Evolutionary conservation across 2,888 invertebrate species (phyloP).

Genomic region (Conus canariensis): DNA sequence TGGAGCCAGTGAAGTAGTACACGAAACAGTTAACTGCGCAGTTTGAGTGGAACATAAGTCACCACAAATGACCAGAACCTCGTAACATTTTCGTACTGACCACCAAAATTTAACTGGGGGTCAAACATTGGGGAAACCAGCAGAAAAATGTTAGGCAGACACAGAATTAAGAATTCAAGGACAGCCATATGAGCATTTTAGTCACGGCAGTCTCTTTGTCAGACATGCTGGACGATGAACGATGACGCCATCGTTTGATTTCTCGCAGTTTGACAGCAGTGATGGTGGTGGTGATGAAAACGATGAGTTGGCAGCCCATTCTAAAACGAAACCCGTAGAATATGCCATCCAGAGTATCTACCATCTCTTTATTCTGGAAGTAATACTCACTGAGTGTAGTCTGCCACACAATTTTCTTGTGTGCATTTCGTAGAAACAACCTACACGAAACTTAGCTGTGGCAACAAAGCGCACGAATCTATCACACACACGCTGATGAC

Average conservation of each 20-base stretch:
- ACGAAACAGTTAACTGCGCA: not conserved
- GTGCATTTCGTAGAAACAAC: not conserved
- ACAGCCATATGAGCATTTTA: constrained; percentile 33
- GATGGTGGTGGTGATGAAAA: constrained; percentile 35
- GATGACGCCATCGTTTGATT: not conserved
- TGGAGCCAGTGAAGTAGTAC: no score
- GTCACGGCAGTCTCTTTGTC: constrained; percentile 32
- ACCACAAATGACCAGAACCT: not conserved
- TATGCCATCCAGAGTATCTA: not conserved
- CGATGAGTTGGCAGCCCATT: not conserved
- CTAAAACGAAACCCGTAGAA: constrained; percentile 20
- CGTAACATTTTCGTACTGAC: not conserved
- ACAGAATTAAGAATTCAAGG: constrained; percentile 31
- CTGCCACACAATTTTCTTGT: not conserved
- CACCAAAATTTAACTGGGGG: not conserved
- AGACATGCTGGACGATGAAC: not conserved
- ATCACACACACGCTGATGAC: not conserved
- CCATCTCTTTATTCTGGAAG: not conserved
- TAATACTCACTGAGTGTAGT: constrained; percentile 21
- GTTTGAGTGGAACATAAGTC: constrained; percentile 2
- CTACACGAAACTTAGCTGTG: constrained; percentile 14
- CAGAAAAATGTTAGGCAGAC: not conserved
- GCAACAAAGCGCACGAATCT: not conserved
- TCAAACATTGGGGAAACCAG: not conserved
- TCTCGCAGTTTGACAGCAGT: constrained; percentile 23